Percentiles rank a stretch among this genome's conserved stretches.
Conservation (phyloP, 2,113 vertebrate genomes). For the Deroptyus accipitrinus region DNA sequence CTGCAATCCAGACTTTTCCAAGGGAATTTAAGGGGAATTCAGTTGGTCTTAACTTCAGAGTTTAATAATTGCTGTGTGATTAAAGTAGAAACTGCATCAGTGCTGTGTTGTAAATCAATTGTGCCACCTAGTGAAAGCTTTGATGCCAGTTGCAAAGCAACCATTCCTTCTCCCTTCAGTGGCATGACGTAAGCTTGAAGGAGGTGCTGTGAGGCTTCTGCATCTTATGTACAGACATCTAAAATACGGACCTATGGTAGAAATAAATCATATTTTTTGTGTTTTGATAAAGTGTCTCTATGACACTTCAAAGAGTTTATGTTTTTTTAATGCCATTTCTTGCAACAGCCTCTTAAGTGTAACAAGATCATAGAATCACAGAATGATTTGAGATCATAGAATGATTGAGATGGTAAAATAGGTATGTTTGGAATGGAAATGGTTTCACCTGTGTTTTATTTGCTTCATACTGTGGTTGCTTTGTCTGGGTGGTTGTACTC, state of each 20-base stretch:
- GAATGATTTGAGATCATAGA: neutral
- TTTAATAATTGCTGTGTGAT: neutral
- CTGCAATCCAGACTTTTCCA: neutral
- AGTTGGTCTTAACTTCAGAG: neutral
- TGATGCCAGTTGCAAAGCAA: neutral
- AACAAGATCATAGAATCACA: neutral
- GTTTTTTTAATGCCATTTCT: neutral
- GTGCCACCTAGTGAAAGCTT: constrained; percentile 57
- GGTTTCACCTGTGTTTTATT: neutral
- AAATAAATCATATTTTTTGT: neutral
- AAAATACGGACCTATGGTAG: neutral
- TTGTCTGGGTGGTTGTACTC: neutral
- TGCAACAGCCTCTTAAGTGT: neutral
- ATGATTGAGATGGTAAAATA: neutral
- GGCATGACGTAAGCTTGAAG: neutral
- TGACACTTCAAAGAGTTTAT: neutral
- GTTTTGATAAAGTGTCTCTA: neutral
- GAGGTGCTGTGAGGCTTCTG: neutral
- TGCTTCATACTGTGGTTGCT: neutral
- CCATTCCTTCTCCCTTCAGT: neutral
- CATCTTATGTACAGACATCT: neutral
- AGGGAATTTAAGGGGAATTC: neutral
- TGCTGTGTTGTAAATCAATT: neutral
- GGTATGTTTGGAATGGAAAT: neutral
- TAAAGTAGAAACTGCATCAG: neutral